Evolutionary conservation across 2,113 vertebrate species (phyloP).

Genomic region (Philantomba maxwellii): DNA sequence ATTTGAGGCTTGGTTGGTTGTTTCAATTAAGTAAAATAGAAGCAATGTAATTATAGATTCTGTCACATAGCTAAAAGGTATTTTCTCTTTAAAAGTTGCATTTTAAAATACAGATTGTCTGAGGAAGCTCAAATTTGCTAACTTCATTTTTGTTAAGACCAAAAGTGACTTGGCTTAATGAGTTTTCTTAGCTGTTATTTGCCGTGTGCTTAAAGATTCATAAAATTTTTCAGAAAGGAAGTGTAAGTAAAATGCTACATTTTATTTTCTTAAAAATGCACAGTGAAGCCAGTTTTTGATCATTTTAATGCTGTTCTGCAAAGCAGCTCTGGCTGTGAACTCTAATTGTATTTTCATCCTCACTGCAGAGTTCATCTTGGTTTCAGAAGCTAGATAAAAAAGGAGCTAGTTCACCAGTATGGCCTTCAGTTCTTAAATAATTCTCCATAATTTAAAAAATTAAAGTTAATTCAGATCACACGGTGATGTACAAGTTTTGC

Average conservation of each 20-base stretch:
- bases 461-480: background rate
- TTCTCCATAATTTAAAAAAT: background rate
- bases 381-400: slow-evolving; percentile 1
- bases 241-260: background rate
- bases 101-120: background rate
- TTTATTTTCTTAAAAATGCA: background rate
- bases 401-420: background rate
- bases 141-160: slow-evolving; percentile 2
- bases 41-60: background rate
- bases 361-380: background rate
- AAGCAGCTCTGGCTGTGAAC: background rate
- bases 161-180: background rate
- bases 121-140: background rate
- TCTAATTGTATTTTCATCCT: slow-evolving; percentile 1
- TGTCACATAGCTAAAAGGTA: background rate
- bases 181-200: slow-evolving; percentile 14
- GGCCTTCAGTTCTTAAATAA: background rate
- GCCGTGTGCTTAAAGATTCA: background rate
- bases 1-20: background rate
- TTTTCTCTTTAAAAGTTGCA: background rate
- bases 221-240: background rate
- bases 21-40: background rate
- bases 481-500: slow-evolving; percentile 58
- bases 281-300: background rate
- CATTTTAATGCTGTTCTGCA: background rate